Percentiles rank a stretch among this genome's conserved stretches.
Evolutionary conservation across 2,888 invertebrate genomes (phyloP).

Genomic region (Zonitis immaculata): DNA sequence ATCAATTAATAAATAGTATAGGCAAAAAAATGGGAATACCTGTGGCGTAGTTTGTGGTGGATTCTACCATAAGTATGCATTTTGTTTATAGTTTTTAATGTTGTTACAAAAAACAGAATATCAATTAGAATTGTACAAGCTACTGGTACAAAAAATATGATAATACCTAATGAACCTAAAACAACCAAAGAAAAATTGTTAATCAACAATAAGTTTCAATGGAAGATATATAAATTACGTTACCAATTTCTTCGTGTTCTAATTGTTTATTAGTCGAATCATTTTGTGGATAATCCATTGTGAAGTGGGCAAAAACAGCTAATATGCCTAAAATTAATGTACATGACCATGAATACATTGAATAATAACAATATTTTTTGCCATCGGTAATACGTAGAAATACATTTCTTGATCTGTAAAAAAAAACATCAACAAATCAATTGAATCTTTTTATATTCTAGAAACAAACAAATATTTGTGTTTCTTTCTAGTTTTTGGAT

Average conservation of each 20-base stretch:
- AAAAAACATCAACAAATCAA: too few species aligned
- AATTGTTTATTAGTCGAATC: conserved; percentile 54
- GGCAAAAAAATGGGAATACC: too few species aligned
- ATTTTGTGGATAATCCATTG: conserved; percentile 71
- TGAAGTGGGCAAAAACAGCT: conserved; percentile 77
- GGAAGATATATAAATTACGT: too few species aligned
- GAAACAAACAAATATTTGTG: too few species aligned
- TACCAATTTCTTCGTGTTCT: conserved; percentile 70
- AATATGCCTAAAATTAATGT: conserved; percentile 66
- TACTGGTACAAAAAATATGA: conserved; percentile 77
- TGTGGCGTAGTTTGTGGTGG: conserved; percentile 80
- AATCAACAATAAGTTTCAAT: too few species aligned
- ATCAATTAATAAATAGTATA: too few species aligned
- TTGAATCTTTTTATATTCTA: too few species aligned
- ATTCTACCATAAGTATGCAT: conserved; percentile 82
- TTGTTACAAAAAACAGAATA: conserved; percentile 75
- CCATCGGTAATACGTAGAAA: conserved; percentile 81
- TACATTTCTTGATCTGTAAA: conserved; percentile 71
- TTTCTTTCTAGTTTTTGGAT: too few species aligned
- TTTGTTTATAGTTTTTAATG: conserved; percentile 70
- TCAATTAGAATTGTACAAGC: conserved; percentile 75
- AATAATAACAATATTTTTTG: conserved; percentile 82
- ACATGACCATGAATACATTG: conserved; percentile 73
- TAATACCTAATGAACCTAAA: conserved; percentile 76
- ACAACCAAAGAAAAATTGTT: too few species aligned